Evolutionary conservation across 2,888 invertebrate genomes (phyloP), one percentile per base, ranked within the genome.

Genomic region (Hoplodrina blanda): DNA sequence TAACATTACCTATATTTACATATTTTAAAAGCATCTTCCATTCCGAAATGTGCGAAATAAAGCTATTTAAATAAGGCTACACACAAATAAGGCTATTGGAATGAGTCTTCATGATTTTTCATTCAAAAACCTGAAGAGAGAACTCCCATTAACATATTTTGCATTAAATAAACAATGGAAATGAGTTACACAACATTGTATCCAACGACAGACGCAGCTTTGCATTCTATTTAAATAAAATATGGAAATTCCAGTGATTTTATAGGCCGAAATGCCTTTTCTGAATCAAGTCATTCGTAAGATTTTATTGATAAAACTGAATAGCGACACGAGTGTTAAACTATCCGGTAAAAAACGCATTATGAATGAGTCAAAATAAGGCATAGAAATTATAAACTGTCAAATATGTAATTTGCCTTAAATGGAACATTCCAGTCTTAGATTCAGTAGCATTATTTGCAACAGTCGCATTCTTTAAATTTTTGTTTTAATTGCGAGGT

Each of bases 401-500:
- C 53, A 61, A 52, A 52, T 30, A 33, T 41, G 44, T 33, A 30
- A 44, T 49, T 30, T 8, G 11, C 4, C 4, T 44, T 0, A 13
- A 54, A 59, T 46, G 25, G 25, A 17, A 49, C 20, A 54, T 52
- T 55, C 53, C 52, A 50, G 62, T 61, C 69, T 67, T 80, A 73
- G 80, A 81, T 84, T 73, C 76, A 17, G 56, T 4, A 52, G 46
- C 20, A 59, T 74, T 83, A 81, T 86, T 80, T 78, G 69, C 80
- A 80, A 71, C 69, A 56, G 64, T 56, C 56, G 78, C 82, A 87
- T 87, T 84, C 78, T 72, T 70, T 17, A 69, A 62, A 78, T 84
- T 78, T 81, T 81, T 82, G 54, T 69, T 67, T 64, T 69, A 70
- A 82, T 79, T 66, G 64, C 56, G 73, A 67, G 64, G 74, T 62